A percentile compares a stretch with the other conserved stretches of the same genome.
phyloP scores from a whole-genome alignment of 2,888 invertebrate species.

The Sclerodermus sp. region DNA sequence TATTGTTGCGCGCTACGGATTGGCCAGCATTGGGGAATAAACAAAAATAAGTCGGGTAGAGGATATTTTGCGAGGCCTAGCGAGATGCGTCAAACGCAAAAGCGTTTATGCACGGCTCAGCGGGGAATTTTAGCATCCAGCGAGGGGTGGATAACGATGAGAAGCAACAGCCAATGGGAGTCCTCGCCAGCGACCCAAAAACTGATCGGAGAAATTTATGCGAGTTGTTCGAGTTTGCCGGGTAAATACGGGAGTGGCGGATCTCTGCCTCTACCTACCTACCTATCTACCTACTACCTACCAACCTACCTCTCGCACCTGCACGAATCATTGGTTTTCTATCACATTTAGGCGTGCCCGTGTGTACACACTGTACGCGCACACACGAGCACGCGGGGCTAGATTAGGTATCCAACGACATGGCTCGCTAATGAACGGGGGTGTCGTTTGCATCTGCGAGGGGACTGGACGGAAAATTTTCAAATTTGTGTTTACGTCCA shows the following conservation, averaged over 20 bases:
- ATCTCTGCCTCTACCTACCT: too few relatives aligned
- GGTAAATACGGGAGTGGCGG: constrained; percentile 19
- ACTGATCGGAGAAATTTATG: constrained; percentile 41
- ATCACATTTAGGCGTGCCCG: constrained; percentile 14
- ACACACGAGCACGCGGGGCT: constrained; percentile 15
- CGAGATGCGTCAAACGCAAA: too few relatives aligned
- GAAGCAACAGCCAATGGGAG: neutral
- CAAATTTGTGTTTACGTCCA: constrained; percentile 32
- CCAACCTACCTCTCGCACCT: constrained; percentile 5
- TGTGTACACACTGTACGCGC: constrained; percentile 10
- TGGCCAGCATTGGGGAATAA: too few relatives aligned
- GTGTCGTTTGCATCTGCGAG: constrained; percentile 38
- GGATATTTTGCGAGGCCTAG: too few relatives aligned
- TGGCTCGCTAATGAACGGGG: constrained; percentile 43
- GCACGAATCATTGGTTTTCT: constrained; percentile 25
- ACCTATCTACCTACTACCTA: too few relatives aligned
- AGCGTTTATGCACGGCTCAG: too few relatives aligned
- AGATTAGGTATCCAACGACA: constrained; percentile 37
- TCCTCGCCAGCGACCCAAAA: constrained; percentile 25
- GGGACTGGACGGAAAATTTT: constrained; percentile 27
- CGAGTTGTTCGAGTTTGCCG: constrained; percentile 34
- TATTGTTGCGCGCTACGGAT: too few relatives aligned
- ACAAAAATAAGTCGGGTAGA: too few relatives aligned
- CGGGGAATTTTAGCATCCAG: neutral
- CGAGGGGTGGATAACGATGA: neutral